Evolutionary conservation across 2,888 invertebrate genomes (phyloP), one percentile per base, ranked within the genome.

Genomic region (Eurytoma californica): DNA sequence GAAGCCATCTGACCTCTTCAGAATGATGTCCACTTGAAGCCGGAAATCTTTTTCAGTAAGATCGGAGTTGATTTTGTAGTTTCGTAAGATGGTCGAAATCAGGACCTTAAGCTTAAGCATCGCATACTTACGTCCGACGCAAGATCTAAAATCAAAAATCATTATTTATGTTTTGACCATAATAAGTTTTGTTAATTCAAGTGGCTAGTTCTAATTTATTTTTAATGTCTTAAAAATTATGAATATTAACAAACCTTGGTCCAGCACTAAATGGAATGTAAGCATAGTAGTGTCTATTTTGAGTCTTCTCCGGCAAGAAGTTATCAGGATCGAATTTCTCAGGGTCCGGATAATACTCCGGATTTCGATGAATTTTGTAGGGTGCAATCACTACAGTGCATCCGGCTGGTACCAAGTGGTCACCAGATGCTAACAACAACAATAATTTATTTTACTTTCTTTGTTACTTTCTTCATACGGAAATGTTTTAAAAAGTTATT

Each of bases 231-330:
- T 65, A 13, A 12, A 1, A 7, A 16, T 9, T 24, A 63, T 24
- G 18, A 49, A 14, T 49, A 30, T 63, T 2, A 61, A 80, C 80
- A 61, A 72, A 86, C 88, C 96, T 93, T 5, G 96, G 95, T 57
- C 95, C 96, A 80, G 96, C 96, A 70, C 95, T 95, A 92, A 96
- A 96, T 14, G 96, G 95, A 72, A 96, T 93, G 86, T 94, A 96
- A 4, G 95, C 94, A 88, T 96, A 96, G 87, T 95, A 95, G 87
- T 96, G 96, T 80, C 97, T 93, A 84, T 94, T 93, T 68, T 94
- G 94, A 81, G 94, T 94, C 83, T 92, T 94, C 86, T 97, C 96
- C 0, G 96, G 95, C 82, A 96, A 91, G 92, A 97, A 97, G 88
- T 96, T 95, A 89, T 97, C 96, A 1, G 97, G 97, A 91, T 97